phyloP scores from a whole-genome alignment of 2,113 vertebrate species.

The Trinectes maculatus region DNA sequence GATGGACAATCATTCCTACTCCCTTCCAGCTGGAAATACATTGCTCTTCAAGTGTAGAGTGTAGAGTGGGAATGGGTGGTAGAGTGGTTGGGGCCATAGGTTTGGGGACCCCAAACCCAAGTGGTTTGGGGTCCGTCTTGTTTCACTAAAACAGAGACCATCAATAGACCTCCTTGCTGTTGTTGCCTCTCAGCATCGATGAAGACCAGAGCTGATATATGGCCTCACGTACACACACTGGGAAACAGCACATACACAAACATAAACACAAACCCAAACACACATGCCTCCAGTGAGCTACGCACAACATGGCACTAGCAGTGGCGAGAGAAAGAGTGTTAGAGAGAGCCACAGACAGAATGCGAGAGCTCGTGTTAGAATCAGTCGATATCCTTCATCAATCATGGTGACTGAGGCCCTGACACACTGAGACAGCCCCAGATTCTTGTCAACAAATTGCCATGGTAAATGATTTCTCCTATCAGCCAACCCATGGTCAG shows the following conservation, averaged over 20 bases:
- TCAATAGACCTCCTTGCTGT: conserved; percentile 43
- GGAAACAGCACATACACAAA: conserved; percentile 17
- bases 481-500: conserved; percentile 79
- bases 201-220: conserved; percentile 42
- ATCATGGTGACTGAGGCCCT: conserved; percentile 78
- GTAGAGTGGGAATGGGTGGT: too few relatives aligned
- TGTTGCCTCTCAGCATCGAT: conserved; percentile 38
- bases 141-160: conserved; percentile 47
- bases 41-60: too few relatives aligned
- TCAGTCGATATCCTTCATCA: conserved; percentile 75
- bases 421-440: conserved; percentile 79
- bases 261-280: conserved; percentile 18
- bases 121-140: too few relatives aligned
- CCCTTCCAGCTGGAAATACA: too few relatives aligned
- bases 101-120: too few relatives aligned
- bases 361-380: conserved; percentile 40
- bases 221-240: conserved; percentile 29
- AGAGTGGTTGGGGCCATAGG: too few relatives aligned
- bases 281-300: conserved; percentile 10
- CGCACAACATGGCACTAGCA: too few relatives aligned
- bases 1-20: too few relatives aligned
- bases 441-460: conserved; percentile 82
- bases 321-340: conserved; percentile 32
- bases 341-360: conserved; percentile 24
- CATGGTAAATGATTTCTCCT: conserved; percentile 80